A percentile compares a stretch with the other conserved stretches of the same genome.
phyloP scores from a whole-genome alignment of 2,888 invertebrate genomes.

The Leptinotarsa tumamoca region DNA sequence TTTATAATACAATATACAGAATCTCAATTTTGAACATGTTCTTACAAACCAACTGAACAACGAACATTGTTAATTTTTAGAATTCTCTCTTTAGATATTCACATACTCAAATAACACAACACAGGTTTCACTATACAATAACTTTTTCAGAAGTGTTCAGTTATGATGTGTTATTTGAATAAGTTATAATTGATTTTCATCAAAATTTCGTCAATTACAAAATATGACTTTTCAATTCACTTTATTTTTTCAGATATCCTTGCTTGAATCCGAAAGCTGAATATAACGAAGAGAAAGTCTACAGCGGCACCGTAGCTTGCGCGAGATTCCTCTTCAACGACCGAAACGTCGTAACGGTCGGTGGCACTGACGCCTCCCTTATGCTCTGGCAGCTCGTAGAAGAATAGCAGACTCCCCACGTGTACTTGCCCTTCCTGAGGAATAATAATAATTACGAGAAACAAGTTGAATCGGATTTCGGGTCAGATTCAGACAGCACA shows the following conservation, averaged over 20 bases:
- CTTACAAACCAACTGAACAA: too few species aligned
- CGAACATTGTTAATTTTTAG: too few species aligned
- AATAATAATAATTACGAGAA: constrained; percentile 29
- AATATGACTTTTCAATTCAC: too few species aligned
- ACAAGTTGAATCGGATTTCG: constrained; percentile 55
- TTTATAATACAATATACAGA: too few species aligned
- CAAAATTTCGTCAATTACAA: too few species aligned
- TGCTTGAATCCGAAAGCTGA: constrained; percentile 88
- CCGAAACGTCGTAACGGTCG: constrained; percentile 85
- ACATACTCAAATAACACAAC: too few species aligned
- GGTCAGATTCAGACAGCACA: constrained; percentile 60
- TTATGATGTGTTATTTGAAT: too few species aligned
- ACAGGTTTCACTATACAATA: too few species aligned
- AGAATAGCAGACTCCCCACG: constrained; percentile 71
- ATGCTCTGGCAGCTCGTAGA: constrained; percentile 92
- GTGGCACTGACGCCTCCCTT: constrained; percentile 88
- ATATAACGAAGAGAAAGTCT: constrained; percentile 89
- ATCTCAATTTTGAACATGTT: too few species aligned
- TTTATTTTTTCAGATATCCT: constrained; percentile 74
- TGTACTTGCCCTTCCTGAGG: constrained; percentile 43
- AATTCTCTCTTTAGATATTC: too few species aligned
- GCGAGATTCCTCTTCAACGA: constrained; percentile 89
- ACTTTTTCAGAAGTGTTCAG: too few species aligned
- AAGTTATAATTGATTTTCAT: too few species aligned
- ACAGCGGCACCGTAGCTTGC: constrained; percentile 84